A percentile compares a stretch with the other conserved stretches of the same genome.
phyloP scores from a whole-genome alignment of 2,797 vertebrate species.

The Philypnodon macrostomus region DNA sequence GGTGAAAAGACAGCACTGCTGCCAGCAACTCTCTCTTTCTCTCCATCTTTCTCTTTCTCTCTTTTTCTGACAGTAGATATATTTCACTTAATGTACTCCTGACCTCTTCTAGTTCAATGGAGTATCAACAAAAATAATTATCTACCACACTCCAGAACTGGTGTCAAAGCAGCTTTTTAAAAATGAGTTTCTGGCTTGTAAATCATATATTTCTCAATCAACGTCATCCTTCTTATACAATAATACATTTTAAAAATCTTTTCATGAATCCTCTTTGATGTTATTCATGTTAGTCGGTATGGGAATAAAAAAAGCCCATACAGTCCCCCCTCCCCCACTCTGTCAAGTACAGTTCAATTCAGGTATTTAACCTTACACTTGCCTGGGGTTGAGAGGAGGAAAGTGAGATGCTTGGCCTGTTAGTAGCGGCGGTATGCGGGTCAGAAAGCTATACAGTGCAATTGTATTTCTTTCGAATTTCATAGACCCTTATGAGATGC shows the following conservation, averaged over 20 bases:
- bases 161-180: conserved; percentile 12
- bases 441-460: conserved; percentile 15
- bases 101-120: conserved; percentile 56
- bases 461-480: conserved; percentile 18
- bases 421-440: conserved; percentile 42
- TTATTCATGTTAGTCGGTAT: conserved; percentile 5
- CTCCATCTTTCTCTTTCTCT: conserved; percentile 29
- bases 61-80: conserved; percentile 66
- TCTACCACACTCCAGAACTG: conserved; percentile 12
- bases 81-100: conserved; percentile 73
- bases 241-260: neutral
- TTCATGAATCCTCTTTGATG: neutral
- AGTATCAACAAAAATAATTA: conserved; percentile 50
- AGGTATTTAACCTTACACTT: conserved; percentile 54
- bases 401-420: conserved; percentile 32
- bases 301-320: conserved; percentile 7
- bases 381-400: conserved; percentile 39
- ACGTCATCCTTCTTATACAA: neutral
- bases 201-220: conserved; percentile 12
- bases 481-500: conserved; percentile 51
- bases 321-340: neutral
- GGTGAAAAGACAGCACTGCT: conserved; percentile 75
- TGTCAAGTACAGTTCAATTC: conserved; percentile 36
- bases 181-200: conserved; percentile 1
- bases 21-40: conserved; percentile 66